These are phyloP conservation scores for Strix uralensis DNA, from an alignment of 2,113 vertebrate genomes.

Conservation along the genomic window DNA sequence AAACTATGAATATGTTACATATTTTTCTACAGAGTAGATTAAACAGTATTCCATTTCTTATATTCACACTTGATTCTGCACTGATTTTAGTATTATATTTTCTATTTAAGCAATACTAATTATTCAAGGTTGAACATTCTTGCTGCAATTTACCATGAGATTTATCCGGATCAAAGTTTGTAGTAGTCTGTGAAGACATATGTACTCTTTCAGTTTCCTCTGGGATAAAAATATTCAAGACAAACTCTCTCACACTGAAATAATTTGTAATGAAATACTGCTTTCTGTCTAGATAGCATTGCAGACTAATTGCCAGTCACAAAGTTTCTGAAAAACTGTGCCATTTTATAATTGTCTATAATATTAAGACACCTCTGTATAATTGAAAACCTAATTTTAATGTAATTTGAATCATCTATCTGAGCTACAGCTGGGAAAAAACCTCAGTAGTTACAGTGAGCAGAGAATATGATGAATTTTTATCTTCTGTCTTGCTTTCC, in stretches of 20 bases:
- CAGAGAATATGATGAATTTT: neutral
- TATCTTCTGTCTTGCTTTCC: neutral
- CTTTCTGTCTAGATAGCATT: neutral
- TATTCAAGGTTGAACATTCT: neutral
- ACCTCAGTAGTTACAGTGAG: neutral
- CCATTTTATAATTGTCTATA: neutral
- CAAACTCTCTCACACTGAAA: neutral
- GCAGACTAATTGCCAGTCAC: neutral
- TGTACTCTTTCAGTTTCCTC: neutral
- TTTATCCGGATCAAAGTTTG: neutral
- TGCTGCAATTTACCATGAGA: neutral
- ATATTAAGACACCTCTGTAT: neutral
- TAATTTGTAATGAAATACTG: constrained; percentile 2
- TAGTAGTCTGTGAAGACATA: neutral
- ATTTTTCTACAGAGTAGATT: neutral
- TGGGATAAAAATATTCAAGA: neutral
- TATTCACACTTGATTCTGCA: neutral
- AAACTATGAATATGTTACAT: neutral
- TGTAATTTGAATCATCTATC: neutral
- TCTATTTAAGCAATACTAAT: neutral
- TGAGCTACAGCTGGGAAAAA: neutral
- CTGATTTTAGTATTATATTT: neutral
- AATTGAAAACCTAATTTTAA: neutral
- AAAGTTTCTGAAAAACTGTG: neutral
- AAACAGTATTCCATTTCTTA: neutral